A percentile compares a stretch with the other conserved stretches of the same genome.
phyloP scores from a whole-genome alignment of 2,797 vertebrate species.

The Arnoldichthys spilopterus region DNA sequence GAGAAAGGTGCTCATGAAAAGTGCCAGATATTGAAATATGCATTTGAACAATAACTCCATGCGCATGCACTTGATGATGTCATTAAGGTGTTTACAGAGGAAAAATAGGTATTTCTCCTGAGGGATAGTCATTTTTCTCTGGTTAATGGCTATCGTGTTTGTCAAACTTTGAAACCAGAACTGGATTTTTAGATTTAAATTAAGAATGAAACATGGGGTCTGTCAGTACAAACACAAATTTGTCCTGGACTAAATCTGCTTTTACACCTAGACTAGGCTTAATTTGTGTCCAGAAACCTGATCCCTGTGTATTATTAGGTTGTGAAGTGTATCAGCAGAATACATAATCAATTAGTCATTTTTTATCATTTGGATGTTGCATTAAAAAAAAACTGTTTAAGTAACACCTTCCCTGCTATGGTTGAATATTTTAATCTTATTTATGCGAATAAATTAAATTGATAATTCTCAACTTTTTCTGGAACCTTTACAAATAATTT shows the following conservation, averaged over 20 bases:
- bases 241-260: background rate
- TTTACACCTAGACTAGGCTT: background rate
- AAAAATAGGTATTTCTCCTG: slow-evolving; percentile 8
- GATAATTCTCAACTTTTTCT: background rate
- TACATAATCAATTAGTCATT: background rate
- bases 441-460: slow-evolving; percentile 4
- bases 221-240: background rate
- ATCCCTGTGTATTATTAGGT: background rate
- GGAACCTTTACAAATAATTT: slow-evolving; percentile 11
- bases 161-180: slow-evolving; percentile 3
- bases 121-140: slow-evolving; percentile 2
- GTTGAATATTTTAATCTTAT: slow-evolving; percentile 16
- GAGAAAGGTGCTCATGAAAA: background rate
- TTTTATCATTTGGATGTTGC: background rate
- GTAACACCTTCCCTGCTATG: background rate
- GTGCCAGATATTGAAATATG: slow-evolving; percentile 22
- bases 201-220: background rate
- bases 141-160: background rate
- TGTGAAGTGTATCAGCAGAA: background rate
- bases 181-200: background rate
- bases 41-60: slow-evolving; percentile 29
- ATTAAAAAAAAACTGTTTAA: background rate
- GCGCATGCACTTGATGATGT: slow-evolving; percentile 30
- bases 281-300: background rate
- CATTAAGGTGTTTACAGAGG: slow-evolving; percentile 23